A percentile compares a stretch with the other conserved stretches of the same genome.
These are phyloP conservation scores for Cetonia aurata DNA, from an alignment of 2,888 invertebrate species.

Conservation along the genomic window DNA sequence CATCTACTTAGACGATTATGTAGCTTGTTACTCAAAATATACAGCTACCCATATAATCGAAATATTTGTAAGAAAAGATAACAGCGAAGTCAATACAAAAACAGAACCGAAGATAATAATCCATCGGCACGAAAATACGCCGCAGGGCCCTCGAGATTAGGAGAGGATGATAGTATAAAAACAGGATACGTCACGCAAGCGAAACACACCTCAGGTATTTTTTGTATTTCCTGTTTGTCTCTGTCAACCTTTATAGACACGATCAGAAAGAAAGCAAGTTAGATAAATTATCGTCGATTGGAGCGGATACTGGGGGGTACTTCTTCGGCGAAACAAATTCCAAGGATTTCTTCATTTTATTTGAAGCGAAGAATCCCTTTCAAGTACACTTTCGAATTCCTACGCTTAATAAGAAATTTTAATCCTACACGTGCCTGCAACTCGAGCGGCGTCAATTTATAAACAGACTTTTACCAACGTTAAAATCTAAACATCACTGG, in stretches of 20 bases:
- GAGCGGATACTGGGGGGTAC: neutral
- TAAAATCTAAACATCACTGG: slow-evolving; percentile 5
- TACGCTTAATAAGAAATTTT: no score
- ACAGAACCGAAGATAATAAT: slow-evolving; percentile 4
- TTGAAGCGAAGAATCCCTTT: neutral
- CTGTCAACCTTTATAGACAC: slow-evolving; percentile 10
- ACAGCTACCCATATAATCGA: no score
- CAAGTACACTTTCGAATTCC: no score
- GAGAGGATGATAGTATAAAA: neutral
- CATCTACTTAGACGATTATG: no score
- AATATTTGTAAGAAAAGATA: no score
- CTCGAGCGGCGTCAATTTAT: neutral
- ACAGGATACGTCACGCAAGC: neutral
- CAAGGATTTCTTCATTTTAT: neutral
- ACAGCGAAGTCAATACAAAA: no score
- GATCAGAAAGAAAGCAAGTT: slow-evolving; percentile 9
- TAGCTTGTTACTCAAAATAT: no score
- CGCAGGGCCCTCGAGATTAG: neutral
- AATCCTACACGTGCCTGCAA: neutral
- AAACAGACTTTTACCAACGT: slow-evolving; percentile 9
- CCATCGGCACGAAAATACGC: slow-evolving; percentile 16
- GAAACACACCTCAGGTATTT: slow-evolving; percentile 16
- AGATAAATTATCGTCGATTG: slow-evolving; percentile 13
- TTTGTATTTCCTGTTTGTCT: slow-evolving; percentile 4
- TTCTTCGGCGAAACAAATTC: neutral